phyloP scores from a whole-genome alignment of 2,797 vertebrate genomes.

The Cephalopachus bancanus region DNA sequence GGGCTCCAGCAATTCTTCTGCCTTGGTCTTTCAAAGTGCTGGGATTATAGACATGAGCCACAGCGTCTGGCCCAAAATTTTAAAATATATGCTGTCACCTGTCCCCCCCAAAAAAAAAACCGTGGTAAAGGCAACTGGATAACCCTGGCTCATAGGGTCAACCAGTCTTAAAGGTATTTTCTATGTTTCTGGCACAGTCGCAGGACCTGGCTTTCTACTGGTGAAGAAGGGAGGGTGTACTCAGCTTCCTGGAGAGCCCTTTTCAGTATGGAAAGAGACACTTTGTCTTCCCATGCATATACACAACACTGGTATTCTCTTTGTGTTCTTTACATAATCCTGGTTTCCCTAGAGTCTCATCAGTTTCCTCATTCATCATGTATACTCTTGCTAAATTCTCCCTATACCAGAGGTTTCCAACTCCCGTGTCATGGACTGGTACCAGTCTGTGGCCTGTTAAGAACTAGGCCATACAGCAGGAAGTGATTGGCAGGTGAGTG shows the following conservation, averaged over 20 bases:
- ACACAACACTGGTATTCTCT: not conserved
- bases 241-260: not conserved
- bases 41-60: too few species aligned
- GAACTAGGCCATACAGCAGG: too few species aligned
- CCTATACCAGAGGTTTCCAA: too few species aligned
- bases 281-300: not conserved
- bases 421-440: too few species aligned
- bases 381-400: not conserved
- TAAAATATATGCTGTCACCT: not conserved
- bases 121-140: not conserved
- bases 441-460: too few species aligned
- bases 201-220: not conserved
- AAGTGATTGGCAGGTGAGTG: too few species aligned
- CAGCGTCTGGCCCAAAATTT: not conserved
- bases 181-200: not conserved
- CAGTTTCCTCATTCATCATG: not conserved
- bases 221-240: not conserved
- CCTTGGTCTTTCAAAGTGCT: too few species aligned
- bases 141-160: not conserved
- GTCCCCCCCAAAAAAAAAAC: not conserved
- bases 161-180: accelerated
- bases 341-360: not conserved
- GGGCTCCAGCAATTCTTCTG: too few species aligned
- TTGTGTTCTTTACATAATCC: not conserved
- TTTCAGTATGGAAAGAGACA: not conserved